Base-by-base conservation (phyloP, 2,113 vertebrate species). In the Plecotus auritus region DNA sequence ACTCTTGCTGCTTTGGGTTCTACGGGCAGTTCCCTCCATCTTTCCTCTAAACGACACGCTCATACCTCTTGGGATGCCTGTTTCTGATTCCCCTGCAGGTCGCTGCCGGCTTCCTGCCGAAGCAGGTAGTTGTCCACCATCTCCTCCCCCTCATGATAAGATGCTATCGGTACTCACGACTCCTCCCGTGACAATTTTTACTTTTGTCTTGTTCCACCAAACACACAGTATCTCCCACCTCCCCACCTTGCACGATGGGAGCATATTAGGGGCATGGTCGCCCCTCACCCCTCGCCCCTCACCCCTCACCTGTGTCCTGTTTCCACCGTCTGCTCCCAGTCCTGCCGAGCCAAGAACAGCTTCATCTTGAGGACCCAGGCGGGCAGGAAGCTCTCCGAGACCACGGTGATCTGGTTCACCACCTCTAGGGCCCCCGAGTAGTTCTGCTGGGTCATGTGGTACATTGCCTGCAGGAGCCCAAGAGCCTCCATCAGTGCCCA, bases 321-420 rank as follows among this genome's bases (percentile, higher is more conserved):
- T 78, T 98, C 98, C 17, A 98, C n/a, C 0, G 97, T 96, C 95
- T 98, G 98, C 18, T 98, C 98, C 98, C 98, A 99, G 93, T 98
- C 98, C 78, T 98, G 98, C 20, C 78, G 96, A 30, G 98, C 98
- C 92, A 99, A 67, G 90, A 98, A 98, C 30, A 98, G 94, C 66
- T 84, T 98, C 98, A 99, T 98, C 97, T 99, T 99, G 37, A 98
- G 85, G 70, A 97, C 56, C 37, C 98, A 81, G 61, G 98, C 98
- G 0, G 98, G 98, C 66, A 97, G 89, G 94, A 99, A 99, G 92
- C 66, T 87, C 72, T 97, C 97, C 0, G 96, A 96, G 54, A 87
- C 85, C 23, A 95, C 92, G 0, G 98, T 97, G 51, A 98, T 94
- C 72, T 98, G 98, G 96, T 97, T 98, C 76, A 98, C 96, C 28